Evolutionary conservation across 2,113 vertebrate species (phyloP).

Genomic region (Pionites leucogaster): DNA sequence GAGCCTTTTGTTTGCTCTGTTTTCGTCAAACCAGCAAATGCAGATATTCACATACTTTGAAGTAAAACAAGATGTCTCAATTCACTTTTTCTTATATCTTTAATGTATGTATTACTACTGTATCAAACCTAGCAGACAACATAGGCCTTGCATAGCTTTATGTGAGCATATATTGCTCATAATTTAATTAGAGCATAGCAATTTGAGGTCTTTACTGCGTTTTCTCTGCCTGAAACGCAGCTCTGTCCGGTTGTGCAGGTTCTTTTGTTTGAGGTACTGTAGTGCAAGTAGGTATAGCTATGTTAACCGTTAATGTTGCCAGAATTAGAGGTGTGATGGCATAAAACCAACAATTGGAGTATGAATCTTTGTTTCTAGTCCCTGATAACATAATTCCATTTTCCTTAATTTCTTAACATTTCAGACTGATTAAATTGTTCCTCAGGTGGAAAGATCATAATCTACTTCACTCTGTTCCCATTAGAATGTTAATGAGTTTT

Average conservation of each 20-base stretch:
- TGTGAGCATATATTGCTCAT: neutral
- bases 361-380: neutral
- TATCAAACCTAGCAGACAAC: neutral
- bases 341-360: neutral
- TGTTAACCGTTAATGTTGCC: neutral
- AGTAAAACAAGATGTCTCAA: neutral
- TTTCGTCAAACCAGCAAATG: slow-evolving; percentile 4
- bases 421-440: neutral
- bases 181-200: neutral
- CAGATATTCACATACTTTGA: neutral
- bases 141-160: neutral
- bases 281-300: neutral
- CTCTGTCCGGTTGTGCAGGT: neutral
- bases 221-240: neutral
- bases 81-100: neutral
- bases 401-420: neutral
- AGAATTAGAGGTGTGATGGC: neutral
- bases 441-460: neutral
- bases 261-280: neutral
- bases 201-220: neutral
- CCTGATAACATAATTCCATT: neutral
- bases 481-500: neutral
- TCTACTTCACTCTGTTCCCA: neutral
- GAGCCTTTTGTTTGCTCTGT: slow-evolving; percentile 33
- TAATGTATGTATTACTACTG: neutral